Percentiles rank a stretch among this genome's conserved stretches.
phyloP scores from a whole-genome alignment of 2,888 invertebrate genomes.

The Meandrusa payeni region DNA sequence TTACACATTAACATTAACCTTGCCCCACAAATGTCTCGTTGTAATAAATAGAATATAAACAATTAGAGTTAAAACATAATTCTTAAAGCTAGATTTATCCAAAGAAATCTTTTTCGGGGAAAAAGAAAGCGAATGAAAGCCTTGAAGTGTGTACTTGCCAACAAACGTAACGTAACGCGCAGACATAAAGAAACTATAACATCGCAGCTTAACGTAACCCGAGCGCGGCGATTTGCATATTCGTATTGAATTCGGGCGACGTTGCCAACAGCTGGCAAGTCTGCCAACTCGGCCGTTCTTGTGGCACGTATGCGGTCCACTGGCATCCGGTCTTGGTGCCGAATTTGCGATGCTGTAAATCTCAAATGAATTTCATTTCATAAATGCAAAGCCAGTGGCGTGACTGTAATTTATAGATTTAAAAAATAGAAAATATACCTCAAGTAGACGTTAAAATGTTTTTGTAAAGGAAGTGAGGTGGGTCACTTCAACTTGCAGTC shows the following conservation, averaged over 20 bases:
- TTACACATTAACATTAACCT: too few relatives aligned
- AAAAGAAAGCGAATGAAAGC: too few relatives aligned
- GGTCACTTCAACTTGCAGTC: too few relatives aligned
- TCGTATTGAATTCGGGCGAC: constrained; percentile 13
- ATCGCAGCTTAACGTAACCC: constrained; percentile 5
- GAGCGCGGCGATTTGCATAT: constrained; percentile 15
- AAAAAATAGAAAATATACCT: too few relatives aligned
- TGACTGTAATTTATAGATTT: too few relatives aligned
- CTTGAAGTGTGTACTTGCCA: constrained; percentile 6
- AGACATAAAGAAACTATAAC: constrained; percentile 3
- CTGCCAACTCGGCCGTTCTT: constrained; percentile 15
- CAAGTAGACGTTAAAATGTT: too few relatives aligned
- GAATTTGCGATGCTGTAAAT: constrained; percentile 2
- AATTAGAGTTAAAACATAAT: too few relatives aligned
- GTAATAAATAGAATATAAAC: too few relatives aligned
- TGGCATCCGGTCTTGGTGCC: constrained; percentile 3
- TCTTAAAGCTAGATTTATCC: too few relatives aligned
- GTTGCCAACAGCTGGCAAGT: constrained; percentile 10
- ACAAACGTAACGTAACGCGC: neutral
- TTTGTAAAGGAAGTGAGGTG: too few relatives aligned
- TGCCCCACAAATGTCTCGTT: too few relatives aligned
- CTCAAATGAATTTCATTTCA: constrained; percentile 3
- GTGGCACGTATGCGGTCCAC: constrained; percentile 7
- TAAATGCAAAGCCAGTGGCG: neutral
- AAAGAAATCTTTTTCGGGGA: too few relatives aligned